These are phyloP conservation scores for Fopius arisanus DNA, from an alignment of 1,140 invertebrate species.

Conservation along the genomic window DNA sequence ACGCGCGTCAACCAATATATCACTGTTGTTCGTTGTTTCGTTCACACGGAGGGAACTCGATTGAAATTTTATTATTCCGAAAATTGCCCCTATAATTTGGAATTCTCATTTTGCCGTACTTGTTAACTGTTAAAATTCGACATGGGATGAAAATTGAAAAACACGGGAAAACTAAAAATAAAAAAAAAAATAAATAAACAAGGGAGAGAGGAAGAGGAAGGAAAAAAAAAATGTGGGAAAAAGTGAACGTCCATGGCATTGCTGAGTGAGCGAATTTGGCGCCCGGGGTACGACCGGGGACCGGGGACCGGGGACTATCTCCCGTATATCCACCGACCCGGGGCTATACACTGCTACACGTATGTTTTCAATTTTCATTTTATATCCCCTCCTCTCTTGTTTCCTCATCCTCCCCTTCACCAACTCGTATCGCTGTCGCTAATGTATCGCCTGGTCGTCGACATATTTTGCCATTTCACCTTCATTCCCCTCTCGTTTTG, in stretches of 20 bases:
- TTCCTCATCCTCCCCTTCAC: background rate
- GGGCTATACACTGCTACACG: conserved; percentile 1
- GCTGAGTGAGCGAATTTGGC: background rate
- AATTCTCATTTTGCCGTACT: background rate
- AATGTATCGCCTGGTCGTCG: conserved; percentile 24
- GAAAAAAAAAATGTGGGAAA: conserved; percentile 21
- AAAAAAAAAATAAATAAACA: too few relatives aligned
- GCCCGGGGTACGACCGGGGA: background rate
- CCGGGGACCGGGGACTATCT: background rate
- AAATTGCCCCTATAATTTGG: conserved; percentile 5
- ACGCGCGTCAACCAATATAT: background rate
- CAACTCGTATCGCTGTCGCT: conserved; percentile 22
- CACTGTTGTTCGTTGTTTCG: background rate
- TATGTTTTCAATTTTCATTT: conserved; percentile 32
- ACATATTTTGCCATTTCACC: conserved; percentile 27
- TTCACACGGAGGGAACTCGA: background rate
- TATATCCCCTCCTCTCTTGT: background rate
- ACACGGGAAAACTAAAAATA: background rate
- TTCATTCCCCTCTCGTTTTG: conserved; percentile 4
- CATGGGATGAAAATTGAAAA: conserved; percentile 9
- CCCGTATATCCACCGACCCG: background rate
- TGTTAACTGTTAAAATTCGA: conserved; percentile 8
- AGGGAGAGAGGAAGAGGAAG: background rate
- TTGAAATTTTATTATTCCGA: background rate
- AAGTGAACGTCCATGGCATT: conserved; percentile 21